Evolutionary conservation across 2,888 invertebrate genomes (phyloP).

Genomic region (Formica aserva): DNA sequence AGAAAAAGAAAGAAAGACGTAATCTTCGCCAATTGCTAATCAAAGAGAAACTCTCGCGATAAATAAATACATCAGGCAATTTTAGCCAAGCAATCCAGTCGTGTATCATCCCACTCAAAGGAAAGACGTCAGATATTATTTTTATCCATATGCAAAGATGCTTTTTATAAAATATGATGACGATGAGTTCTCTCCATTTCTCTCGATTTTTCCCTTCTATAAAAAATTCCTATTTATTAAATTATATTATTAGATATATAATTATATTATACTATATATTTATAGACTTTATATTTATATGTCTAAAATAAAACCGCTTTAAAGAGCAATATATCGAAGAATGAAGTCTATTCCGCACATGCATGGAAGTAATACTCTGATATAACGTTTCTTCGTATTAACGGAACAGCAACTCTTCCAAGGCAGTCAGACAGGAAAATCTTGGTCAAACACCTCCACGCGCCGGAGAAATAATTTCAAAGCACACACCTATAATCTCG

Average conservation of each 20-base stretch:
- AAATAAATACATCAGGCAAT: constrained; percentile 50
- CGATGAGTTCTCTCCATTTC: neutral
- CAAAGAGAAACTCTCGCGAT: constrained; percentile 43
- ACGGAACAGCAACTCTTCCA: neutral
- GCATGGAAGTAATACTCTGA: neutral
- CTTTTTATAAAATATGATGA: neutral
- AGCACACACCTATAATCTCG: constrained; percentile 32
- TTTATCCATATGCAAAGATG: constrained; percentile 12
- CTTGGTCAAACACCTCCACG: constrained; percentile 19
- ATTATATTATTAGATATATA: neutral
- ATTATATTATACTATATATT: neutral
- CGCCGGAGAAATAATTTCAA: constrained; percentile 54
- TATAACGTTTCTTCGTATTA: neutral
- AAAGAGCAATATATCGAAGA: neutral
- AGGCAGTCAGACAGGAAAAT: constrained; percentile 28
- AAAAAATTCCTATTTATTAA: neutral
- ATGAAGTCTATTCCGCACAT: neutral
- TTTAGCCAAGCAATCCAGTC: neutral
- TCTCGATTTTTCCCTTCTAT: neutral
- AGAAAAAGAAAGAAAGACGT: constrained; percentile 22
- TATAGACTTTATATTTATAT: neutral
- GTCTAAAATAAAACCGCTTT: neutral
- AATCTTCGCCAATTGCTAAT: constrained; percentile 52
- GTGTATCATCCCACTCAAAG: neutral
- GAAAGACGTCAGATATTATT: constrained; percentile 5